Percentiles rank a stretch among this genome's conserved stretches.
These are phyloP conservation scores for Enteromius argenteus DNA, from an alignment of 2,797 vertebrate genomes.

Conservation along the genomic window DNA sequence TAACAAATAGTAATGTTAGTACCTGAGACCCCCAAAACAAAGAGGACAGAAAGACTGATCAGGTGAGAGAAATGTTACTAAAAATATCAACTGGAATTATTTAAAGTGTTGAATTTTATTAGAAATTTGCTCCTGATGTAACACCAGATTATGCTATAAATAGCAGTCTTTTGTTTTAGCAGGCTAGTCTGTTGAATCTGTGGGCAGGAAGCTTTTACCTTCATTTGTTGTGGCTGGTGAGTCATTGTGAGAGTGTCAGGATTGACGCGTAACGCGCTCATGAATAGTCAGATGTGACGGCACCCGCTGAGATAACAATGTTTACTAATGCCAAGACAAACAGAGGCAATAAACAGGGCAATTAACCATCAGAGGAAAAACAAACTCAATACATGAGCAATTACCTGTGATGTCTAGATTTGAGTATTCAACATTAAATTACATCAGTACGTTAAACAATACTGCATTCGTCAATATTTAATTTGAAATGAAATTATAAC, in stretches of 20 bases:
- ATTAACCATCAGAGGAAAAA: conserved; percentile 58
- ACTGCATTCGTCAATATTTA: conserved; percentile 3
- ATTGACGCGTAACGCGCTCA: conserved; percentile 49
- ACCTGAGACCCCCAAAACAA: neutral
- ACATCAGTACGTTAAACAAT: conserved; percentile 5
- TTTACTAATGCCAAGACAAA: conserved; percentile 61
- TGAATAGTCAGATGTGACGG: conserved; percentile 60
- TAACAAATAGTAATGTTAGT: conserved; percentile 49
- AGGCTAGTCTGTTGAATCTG: conserved; percentile 8
- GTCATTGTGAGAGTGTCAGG: conserved; percentile 50
- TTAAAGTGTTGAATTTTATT: neutral
- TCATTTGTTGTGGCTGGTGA: conserved; percentile 39
- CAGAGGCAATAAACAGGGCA: conserved; percentile 60
- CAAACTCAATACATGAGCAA: conserved; percentile 45
- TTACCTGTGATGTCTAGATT: conserved; percentile 32
- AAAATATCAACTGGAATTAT: conserved; percentile 5
- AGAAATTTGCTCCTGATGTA: neutral
- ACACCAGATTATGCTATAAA: conserved; percentile 4
- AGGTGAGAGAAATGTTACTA: neutral
- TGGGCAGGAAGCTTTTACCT: conserved; percentile 24
- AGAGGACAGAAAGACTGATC: conserved; percentile 27
- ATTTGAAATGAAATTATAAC: neutral
- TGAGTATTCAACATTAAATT: conserved; percentile 20
- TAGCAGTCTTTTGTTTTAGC: neutral
- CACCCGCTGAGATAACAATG: conserved; percentile 62